phyloP scores from a whole-genome alignment of 2,888 invertebrate genomes.

The Pandemis corylana region DNA sequence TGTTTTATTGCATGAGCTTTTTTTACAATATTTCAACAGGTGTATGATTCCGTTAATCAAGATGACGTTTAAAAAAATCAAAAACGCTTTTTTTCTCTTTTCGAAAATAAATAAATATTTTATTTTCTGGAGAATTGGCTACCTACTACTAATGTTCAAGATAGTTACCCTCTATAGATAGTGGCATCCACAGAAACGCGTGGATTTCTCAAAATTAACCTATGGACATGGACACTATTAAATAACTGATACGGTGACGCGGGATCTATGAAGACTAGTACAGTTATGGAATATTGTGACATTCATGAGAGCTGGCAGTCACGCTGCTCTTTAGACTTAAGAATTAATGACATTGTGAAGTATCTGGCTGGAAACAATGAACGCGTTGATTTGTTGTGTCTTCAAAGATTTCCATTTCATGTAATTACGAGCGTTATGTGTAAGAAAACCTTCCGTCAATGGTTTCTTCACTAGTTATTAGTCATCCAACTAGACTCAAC shows the following conservation, averaged over 20 bases:
- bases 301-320: slow-evolving; percentile 3
- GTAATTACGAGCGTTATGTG: not conserved
- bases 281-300: not conserved
- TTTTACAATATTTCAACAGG: no score
- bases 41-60: no score
- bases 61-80: no score
- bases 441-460: slow-evolving; percentile 16
- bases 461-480: not conserved
- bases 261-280: not conserved
- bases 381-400: slow-evolving; percentile 12
- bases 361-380: slow-evolving; percentile 19
- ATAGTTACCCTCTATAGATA: no score
- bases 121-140: no score
- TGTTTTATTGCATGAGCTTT: not conserved
- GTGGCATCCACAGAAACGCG: no score
- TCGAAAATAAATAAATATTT: no score
- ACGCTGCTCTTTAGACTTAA: slow-evolving; percentile 1
- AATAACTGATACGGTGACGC: no score
- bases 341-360: slow-evolving; percentile 12
- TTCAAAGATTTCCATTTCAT: slow-evolving; percentile 10
- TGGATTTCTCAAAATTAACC: not conserved
- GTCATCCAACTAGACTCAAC: not conserved
- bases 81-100: no score
- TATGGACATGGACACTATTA: not conserved
- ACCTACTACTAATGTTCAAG: no score